Percentiles rank a stretch among this genome's conserved stretches.
Evolutionary conservation across 2,888 invertebrate species (phyloP).

Genomic region (Clusia tigrina): DNA sequence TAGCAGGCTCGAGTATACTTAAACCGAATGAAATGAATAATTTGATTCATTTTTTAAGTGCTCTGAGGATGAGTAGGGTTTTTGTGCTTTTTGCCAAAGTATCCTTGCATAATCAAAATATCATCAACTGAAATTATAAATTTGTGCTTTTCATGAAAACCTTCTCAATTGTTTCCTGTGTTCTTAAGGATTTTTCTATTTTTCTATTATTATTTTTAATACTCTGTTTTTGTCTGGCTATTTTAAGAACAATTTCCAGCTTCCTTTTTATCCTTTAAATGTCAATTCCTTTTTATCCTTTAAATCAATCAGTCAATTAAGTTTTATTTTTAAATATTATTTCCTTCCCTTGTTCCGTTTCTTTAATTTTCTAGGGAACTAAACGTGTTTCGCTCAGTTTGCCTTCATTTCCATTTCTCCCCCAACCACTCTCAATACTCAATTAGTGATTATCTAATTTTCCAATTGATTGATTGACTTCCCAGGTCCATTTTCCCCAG

Average conservation of each 20-base stretch:
- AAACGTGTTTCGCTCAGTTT: neutral
- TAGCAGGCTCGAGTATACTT: no score
- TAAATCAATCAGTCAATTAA: neutral
- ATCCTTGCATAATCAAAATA: no score
- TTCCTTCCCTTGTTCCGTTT: neutral
- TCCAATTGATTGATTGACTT: conserved; percentile 54
- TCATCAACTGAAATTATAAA: no score
- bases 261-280: no score
- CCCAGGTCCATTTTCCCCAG: conserved; percentile 40
- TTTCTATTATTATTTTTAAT: no score
- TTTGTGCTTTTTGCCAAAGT: neutral
- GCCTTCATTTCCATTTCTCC: neutral
- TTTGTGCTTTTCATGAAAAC: no score
- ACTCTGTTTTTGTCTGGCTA: no score
- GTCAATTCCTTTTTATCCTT: neutral
- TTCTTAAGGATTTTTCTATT: no score
- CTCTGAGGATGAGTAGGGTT: neutral
- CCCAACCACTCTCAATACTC: conserved; percentile 31
- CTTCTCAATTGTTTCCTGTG: no score
- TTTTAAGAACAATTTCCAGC: no score
- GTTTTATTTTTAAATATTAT: neutral
- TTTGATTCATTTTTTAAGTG: neutral
- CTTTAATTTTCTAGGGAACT: neutral
- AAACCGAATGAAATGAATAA: neutral
- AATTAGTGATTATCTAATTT: conserved; percentile 47